Conservation (phyloP, 2,888 invertebrate species). For the Platycheirus rosarum region DNA sequence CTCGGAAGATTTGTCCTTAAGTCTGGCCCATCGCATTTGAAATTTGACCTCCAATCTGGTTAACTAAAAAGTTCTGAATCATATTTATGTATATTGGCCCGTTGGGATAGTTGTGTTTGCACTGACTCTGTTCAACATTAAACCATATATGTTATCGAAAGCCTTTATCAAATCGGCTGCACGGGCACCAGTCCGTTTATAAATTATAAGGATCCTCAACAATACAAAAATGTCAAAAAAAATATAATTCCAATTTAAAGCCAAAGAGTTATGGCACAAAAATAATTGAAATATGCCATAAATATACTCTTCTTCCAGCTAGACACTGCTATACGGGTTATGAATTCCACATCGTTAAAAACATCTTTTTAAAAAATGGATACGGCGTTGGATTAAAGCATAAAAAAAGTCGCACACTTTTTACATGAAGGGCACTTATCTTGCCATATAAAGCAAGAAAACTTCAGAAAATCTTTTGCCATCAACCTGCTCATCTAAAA, state of each 20-base stretch:
- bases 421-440: conserved; percentile 16
- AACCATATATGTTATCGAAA: no score
- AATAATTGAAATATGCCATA: conserved; percentile 43
- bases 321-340: conserved; percentile 2
- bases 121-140: no score
- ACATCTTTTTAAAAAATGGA: conserved; percentile 37
- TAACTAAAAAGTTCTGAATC: no score
- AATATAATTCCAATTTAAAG: conserved; percentile 22
- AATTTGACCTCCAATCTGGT: no score
- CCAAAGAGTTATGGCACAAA: conserved; percentile 28
- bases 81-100: no score
- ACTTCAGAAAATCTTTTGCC: conserved; percentile 31
- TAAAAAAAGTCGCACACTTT: conserved; percentile 15
- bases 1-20: no score
- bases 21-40: no score
- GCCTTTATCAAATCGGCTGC: no score
- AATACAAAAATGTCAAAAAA: no score
- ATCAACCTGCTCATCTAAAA: conserved; percentile 28
- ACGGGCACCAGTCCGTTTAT: no score
- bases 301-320: conserved; percentile 1
- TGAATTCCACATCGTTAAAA: conserved; percentile 41
- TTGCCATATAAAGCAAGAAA: neutral
- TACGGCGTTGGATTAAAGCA: neutral
- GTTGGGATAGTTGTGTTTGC: no score
- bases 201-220: no score